Percentiles rank a stretch among this genome's conserved stretches.
These are phyloP conservation scores for Nasalis larvatus DNA, from an alignment of 2,113 vertebrate species.

Conservation along the genomic window DNA sequence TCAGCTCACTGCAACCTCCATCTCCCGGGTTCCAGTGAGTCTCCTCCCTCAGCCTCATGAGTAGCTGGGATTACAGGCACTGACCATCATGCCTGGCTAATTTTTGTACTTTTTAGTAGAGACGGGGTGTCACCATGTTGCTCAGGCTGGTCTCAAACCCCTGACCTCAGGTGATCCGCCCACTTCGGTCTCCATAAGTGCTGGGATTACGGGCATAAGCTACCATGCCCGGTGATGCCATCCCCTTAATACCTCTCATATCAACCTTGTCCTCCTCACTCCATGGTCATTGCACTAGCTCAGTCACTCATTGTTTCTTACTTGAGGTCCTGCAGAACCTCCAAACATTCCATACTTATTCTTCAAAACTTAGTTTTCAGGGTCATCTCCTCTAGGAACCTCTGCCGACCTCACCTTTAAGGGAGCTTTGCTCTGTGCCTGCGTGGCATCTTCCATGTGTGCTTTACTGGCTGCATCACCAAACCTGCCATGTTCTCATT, in stretches of 20 bases:
- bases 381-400: too few species aligned
- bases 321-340: neutral
- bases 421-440: neutral
- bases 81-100: too few species aligned
- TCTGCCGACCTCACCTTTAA: neutral
- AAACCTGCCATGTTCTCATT: neutral
- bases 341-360: neutral
- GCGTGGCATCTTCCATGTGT: neutral
- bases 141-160: too few species aligned
- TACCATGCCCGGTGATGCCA: accelerated
- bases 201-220: too few species aligned
- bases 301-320: neutral
- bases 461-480: neutral
- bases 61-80: too few species aligned
- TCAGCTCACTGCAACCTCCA: too few species aligned
- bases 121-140: too few species aligned
- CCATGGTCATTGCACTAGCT: neutral
- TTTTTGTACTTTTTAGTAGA: too few species aligned
- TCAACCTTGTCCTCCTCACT: neutral
- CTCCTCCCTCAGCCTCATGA: too few species aligned
- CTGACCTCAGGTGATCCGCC: too few species aligned
- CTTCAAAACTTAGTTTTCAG: neutral
- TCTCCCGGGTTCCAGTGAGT: neutral
- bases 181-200: too few species aligned
- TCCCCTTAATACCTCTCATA: neutral